A percentile compares a stretch with the other conserved stretches of the same genome.
These are phyloP conservation scores for Phylloscopus whistleri DNA, from an alignment of 2,113 vertebrate species.

Conservation along the genomic window DNA sequence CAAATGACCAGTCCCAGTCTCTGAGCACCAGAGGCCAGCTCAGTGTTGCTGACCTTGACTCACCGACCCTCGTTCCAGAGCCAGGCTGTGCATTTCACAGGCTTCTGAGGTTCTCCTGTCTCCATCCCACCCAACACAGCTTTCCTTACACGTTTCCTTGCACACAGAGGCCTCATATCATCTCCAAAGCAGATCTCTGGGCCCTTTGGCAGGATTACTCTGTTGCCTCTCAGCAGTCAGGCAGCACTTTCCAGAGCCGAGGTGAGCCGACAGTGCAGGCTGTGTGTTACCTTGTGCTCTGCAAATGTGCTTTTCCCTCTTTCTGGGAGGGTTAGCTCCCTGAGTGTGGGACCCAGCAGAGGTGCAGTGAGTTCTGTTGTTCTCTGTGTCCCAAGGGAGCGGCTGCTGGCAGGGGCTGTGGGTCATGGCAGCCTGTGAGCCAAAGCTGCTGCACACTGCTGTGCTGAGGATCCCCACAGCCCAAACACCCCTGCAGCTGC, in stretches of 20 bases:
- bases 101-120: not conserved
- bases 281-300: fast-evolving
- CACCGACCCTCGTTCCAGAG: fast-evolving
- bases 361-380: fast-evolving
- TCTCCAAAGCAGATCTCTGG: not conserved
- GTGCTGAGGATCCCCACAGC: not conserved
- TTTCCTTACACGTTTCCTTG: fast-evolving
- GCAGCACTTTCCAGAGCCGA: fast-evolving
- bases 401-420: too few relatives aligned
- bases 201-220: not conserved
- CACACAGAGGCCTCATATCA: fast-evolving
- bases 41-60: not conserved
- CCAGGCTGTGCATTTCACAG: not conserved
- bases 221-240: not conserved
- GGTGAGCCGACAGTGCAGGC: not conserved
- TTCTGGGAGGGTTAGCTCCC: not conserved
- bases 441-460: fast-evolving
- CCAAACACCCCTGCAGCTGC: fast-evolving
- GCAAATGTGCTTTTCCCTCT: not conserved
- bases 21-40: fast-evolving
- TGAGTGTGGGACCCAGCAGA: fast-evolving
- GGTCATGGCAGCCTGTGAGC: not conserved
- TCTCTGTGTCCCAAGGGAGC: not conserved
- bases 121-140: fast-evolving
- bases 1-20: fast-evolving